These are phyloP conservation scores for Acrocera orbiculus DNA, from an alignment of 2,888 invertebrate species.

Conservation along the genomic window DNA sequence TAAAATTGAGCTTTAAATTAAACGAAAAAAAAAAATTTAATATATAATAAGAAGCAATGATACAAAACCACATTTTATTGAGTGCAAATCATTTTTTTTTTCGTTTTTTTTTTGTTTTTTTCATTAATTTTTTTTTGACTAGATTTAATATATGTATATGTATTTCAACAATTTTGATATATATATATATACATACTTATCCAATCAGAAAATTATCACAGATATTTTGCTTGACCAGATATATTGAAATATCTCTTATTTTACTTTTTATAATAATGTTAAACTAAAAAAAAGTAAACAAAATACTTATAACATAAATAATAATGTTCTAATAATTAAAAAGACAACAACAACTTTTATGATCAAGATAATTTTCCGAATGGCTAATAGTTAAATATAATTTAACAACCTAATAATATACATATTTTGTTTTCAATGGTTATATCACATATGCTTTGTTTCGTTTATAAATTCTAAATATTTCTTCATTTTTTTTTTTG, in stretches of 20 bases:
- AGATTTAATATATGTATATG: neutral
- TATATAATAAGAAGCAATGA: no score
- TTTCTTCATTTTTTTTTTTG: constrained; percentile 1
- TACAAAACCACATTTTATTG: neutral
- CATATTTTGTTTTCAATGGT: no score
- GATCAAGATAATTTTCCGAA: constrained; percentile 7
- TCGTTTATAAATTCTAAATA: constrained; percentile 4
- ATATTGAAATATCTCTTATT: constrained; percentile 1
- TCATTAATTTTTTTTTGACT: neutral
- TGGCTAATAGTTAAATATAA: constrained; percentile 3
- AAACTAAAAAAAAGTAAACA: no score
- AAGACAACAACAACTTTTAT: no score
- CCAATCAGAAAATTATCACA: constrained; percentile 13
- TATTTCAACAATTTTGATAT: no score
- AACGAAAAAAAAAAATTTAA: no score
- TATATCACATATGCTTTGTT: constrained; percentile 8
- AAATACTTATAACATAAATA: no score
- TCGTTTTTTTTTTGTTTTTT: neutral
- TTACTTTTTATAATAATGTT: constrained; percentile 1
- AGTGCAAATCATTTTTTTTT: neutral
- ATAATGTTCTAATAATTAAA: no score
- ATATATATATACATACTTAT: constrained; percentile 8
- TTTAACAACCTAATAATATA: no score
- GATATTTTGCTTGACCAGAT: constrained; percentile 11
- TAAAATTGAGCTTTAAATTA: no score